Evolutionary conservation across 2,113 vertebrate genomes (phyloP).

Genomic region (Myrmecobius fasciatus): DNA sequence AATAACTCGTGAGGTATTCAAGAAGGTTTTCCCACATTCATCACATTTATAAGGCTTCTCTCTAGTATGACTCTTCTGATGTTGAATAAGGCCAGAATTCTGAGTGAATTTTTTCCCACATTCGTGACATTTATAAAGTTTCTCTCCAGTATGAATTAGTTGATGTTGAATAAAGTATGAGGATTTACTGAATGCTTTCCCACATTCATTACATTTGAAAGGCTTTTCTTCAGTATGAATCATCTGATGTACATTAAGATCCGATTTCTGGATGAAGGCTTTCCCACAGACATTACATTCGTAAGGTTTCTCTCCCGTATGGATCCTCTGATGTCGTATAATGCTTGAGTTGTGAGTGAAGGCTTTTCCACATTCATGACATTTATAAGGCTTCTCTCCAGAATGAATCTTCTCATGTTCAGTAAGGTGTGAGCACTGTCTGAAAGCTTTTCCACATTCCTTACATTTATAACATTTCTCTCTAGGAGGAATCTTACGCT

Average conservation of each 20-base stretch:
- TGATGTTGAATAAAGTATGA: conserved; percentile 41
- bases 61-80: conserved; percentile 79
- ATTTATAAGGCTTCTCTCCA: not conserved
- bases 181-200: conserved; percentile 5
- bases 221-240: not conserved
- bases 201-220: not conserved
- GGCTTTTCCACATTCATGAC: not conserved
- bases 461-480: not conserved
- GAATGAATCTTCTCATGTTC: not conserved
- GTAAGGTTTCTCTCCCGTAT: not conserved
- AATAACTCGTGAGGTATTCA: conserved; percentile 74
- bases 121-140: conserved; percentile 77
- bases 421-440: not conserved
- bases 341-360: not conserved
- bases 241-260: not conserved
- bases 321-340: not conserved
- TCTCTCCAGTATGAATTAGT: conserved; percentile 71
- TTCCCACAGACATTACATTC: not conserved
- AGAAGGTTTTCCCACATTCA: conserved; percentile 78
- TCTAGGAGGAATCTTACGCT: not conserved
- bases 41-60: conserved; percentile 80
- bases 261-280: not conserved
- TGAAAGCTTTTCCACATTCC: not conserved
- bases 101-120: conserved; percentile 75
- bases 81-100: conserved; percentile 74